Base-by-base conservation (phyloP, 2,888 invertebrate species). In the Microplitis deprimator region DNA sequence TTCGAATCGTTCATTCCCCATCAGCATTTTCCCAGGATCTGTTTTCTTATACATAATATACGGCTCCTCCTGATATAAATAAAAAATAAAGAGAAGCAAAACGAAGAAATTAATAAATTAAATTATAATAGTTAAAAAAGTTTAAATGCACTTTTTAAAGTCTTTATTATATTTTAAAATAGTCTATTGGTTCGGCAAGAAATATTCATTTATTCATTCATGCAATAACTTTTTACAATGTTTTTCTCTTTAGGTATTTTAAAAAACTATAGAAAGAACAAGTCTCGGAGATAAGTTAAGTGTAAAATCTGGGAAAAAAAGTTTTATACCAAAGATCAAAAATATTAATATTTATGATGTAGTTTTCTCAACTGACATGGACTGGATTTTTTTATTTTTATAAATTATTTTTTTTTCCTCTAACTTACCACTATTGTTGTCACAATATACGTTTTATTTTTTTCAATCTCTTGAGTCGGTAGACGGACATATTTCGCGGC, bases 381-480 rank as follows among this genome's bases (percentile, higher is more conserved):
- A 29, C 29, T 29, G 3, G 29, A 29, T 29, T 29, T 29, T 29
- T 29, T 29, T 29, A 29, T 29, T 29, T 29, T 29, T 29, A 29
- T 29, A 50, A 8, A 50, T 4, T 50, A 13, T 50, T 50, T 50
- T 50, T 50, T 5, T 50, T 13, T 13, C 13, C 8, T 50, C 6
- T 13, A 50, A 91, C 92, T 91, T 87, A 93, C 94, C 86, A 96
- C 91, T 79, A 96, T 93, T 1, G 96, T 95, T 13, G 96, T 95
- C n/a, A 97, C 94, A 79, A 96, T 93, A 85, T 96, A 97, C 0
- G 97, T 97, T 87, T 93, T 94, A 88, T 97, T 97, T 81, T 93
- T 94, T 83, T 96, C 95, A 82, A 95, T 94, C 78, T 94, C 94
- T 16, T 94, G 93, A 0, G 95, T 93, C 81, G 93, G 93, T 29